phyloP scores from a whole-genome alignment of 2,797 vertebrate genomes.

The Eurystomus glaucurus region DNA sequence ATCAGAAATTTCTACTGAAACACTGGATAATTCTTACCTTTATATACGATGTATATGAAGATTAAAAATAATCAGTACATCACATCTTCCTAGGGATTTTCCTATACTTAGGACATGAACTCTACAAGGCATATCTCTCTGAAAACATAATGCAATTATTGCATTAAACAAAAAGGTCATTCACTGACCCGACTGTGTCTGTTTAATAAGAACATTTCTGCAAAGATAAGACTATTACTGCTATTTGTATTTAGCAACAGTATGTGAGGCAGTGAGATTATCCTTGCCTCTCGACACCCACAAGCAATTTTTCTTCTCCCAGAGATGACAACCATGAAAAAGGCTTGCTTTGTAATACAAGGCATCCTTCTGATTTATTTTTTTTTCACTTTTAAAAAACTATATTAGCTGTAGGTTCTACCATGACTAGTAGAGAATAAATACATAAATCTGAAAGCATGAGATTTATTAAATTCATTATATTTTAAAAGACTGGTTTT shows the following conservation, averaged over 20 bases:
- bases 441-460: not conserved
- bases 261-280: not conserved
- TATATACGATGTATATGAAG: not conserved
- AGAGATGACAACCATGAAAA: slow-evolving; percentile 19
- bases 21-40: not conserved
- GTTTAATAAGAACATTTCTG: slow-evolving; percentile 31
- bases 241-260: slow-evolving; percentile 25
- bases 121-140: not conserved
- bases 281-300: not conserved
- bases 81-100: not conserved
- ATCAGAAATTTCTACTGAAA: not conserved
- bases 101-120: not conserved
- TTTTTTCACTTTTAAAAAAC: not conserved
- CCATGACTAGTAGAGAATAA: not conserved
- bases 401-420: not conserved
- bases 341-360: not conserved
- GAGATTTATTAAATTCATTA: slow-evolving; percentile 19
- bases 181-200: not conserved
- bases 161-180: slow-evolving; percentile 42
- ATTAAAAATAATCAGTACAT: not conserved
- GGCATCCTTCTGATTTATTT: not conserved
- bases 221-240: not conserved
- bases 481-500: slow-evolving; percentile 14
- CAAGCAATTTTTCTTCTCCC: slow-evolving; percentile 6
- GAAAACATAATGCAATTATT: slow-evolving; percentile 35